Base-by-base conservation (phyloP, 1,140 invertebrate species). In the Pseudomyrmex pallidus region DNA sequence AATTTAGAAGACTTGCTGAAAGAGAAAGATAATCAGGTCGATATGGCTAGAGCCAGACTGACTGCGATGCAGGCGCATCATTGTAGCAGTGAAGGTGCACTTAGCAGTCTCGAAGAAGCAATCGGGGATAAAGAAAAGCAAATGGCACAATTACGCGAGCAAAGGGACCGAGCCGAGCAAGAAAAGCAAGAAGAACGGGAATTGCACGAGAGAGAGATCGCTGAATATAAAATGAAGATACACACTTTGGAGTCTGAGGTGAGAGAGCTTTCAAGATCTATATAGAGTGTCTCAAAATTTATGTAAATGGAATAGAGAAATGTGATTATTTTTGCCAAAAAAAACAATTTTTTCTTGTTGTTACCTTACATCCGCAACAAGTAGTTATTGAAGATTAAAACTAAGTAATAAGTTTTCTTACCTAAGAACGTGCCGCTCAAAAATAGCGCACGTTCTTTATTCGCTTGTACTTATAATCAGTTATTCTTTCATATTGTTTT, bases 21-120 rank as follows among this genome's bases (percentile, higher is more conserved):
- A 94, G 99, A 99, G 93, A 99, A 99, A 95, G 99, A 99, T 93
- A 98, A 99, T 93, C 98, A 99, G 95, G 97, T 99, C 74, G 98
- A 98, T 90, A 98, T 99, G 97, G 97, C 98, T 0, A 95, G 98
- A 85, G 97, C 98, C 15, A 96, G 98, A 74, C 93, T 99, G 10
- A 97, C 97, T 15, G 97, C 97, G 56, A 98, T 98, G 96, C 98
- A 98, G 95, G 97, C 97, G 8, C 98, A 98, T 90, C 98, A 98
- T 92, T 98, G 98, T 93, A 98, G 97, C 80, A 98, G 97, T 59
- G 98, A 98, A 94, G 98, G 98, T 64, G 98, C 98, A 9, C 94
- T 99, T 52, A 97, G 97, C 57, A 98, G 97, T 87, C 95, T 99
- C 20, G 98, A 99, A 95, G 98, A 99, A 95, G 98, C 98, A 2